A percentile compares a stretch with the other conserved stretches of the same genome.
These are phyloP conservation scores for Furnarius figulus DNA, from an alignment of 2,113 vertebrate genomes.

Conservation along the genomic window DNA sequence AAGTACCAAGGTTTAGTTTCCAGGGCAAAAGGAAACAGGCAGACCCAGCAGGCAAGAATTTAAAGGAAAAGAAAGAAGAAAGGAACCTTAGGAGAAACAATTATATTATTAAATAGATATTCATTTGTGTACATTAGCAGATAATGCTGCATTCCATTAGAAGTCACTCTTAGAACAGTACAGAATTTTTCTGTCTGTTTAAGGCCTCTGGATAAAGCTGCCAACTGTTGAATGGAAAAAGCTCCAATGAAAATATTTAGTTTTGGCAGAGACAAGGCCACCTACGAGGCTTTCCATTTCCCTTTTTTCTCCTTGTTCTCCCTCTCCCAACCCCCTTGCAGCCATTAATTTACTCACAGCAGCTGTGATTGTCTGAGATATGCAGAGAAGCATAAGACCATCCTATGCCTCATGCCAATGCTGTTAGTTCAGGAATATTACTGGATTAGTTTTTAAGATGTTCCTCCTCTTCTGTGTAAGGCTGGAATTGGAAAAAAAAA, in stretches of 20 bases:
- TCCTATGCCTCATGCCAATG: constrained; percentile 1
- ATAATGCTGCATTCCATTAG: neutral
- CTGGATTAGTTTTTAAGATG: constrained; percentile 10
- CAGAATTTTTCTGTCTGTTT: neutral
- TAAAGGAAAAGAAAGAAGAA: neutral
- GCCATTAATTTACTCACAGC: constrained; percentile 39
- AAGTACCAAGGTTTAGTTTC: constrained; percentile 7
- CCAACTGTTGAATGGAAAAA: constrained; percentile 27
- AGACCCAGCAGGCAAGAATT: neutral
- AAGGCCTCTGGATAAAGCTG: constrained; percentile 15
- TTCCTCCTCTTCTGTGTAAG: constrained; percentile 11
- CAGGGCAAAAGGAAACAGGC: neutral
- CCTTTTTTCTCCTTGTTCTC: neutral
- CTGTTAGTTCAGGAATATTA: constrained; percentile 43
- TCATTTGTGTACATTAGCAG: neutral
- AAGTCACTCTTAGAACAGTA: neutral
- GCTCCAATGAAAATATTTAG: constrained; percentile 45
- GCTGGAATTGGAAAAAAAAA: constrained; percentile 2
- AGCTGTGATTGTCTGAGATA: constrained; percentile 48
- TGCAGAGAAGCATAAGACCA: neutral
- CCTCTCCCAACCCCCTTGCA: neutral
- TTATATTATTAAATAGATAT: neutral
- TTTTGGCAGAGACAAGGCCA: constrained; percentile 41
- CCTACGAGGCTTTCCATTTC: neutral
- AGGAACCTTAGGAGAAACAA: neutral